A percentile compares a stretch with the other conserved stretches of the same genome.
phyloP scores from a whole-genome alignment of 2,888 invertebrate species.

The Trachelus iudaicus region DNA sequence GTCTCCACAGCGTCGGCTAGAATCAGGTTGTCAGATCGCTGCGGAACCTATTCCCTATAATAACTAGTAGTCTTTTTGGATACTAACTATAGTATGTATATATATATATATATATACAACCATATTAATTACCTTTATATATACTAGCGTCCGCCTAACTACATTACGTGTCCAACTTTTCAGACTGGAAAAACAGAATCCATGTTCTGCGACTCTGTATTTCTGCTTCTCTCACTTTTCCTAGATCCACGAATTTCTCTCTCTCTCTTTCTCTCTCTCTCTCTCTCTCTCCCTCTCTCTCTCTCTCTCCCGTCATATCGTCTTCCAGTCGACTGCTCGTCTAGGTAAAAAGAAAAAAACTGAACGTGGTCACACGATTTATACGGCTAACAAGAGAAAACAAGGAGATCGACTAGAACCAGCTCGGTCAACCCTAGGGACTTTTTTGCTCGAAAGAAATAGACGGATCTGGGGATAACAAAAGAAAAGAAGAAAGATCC shows the following conservation, averaged over 20 bases:
- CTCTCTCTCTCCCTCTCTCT: background rate
- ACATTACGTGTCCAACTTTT: background rate
- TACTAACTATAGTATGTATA: background rate
- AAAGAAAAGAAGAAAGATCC: slow-evolving; percentile 4
- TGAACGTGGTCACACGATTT: background rate
- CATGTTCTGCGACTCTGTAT: background rate
- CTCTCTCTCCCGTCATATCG: background rate
- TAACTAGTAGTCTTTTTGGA: background rate
- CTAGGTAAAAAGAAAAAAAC: background rate
- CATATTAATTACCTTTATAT: background rate
- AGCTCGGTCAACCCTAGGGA: background rate
- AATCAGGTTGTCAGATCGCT: background rate
- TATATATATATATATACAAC: no score
- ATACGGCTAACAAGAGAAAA: background rate
- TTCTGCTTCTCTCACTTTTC: background rate
- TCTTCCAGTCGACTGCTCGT: background rate
- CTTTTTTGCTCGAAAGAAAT: background rate
- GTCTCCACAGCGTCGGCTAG: background rate
- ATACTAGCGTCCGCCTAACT: background rate
- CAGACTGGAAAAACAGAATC: background rate
- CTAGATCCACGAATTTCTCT: background rate
- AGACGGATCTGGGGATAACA: slow-evolving; percentile 5
- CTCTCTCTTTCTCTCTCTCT: background rate
- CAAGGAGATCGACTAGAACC: background rate
- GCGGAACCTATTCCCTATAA: background rate